Evolutionary conservation across 1,140 invertebrate species (phyloP).

Genomic region (Onthophagus taurus): DNA sequence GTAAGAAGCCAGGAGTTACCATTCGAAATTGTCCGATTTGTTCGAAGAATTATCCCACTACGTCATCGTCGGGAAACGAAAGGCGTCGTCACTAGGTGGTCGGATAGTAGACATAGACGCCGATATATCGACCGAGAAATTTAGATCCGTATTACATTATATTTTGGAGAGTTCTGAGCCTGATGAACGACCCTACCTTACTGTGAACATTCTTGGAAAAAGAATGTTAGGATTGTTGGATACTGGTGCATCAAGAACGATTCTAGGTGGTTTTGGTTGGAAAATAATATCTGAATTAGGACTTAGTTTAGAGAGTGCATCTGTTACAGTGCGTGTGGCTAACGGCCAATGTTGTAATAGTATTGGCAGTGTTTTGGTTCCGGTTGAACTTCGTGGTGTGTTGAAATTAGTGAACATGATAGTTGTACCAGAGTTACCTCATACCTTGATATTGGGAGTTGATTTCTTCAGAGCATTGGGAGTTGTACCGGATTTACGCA

Average conservation of each 20-base stretch:
- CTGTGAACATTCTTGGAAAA: background rate
- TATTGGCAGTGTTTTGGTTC: background rate
- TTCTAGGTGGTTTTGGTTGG: background rate
- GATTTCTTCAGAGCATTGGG: constrained; percentile 19
- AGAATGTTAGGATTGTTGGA: background rate
- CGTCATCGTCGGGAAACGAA: background rate
- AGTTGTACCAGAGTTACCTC: constrained; percentile 8
- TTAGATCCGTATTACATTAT: background rate
- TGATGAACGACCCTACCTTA: background rate
- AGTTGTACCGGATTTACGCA: constrained; percentile 15
- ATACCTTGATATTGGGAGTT: constrained; percentile 15
- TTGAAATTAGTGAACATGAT: constrained; percentile 8
- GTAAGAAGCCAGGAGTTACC: background rate
- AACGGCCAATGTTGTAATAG: background rate
- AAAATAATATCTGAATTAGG: background rate
- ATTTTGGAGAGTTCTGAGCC: background rate
- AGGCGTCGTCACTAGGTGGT: background rate
- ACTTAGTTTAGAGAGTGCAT: background rate
- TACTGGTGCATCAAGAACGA: background rate
- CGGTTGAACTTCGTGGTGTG: background rate
- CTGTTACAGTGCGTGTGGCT: background rate
- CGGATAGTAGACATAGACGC: background rate
- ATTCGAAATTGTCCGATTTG: background rate
- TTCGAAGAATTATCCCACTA: no score
- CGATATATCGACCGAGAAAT: background rate